phyloP scores from a whole-genome alignment of 2,113 vertebrate genomes.

The Paratilapia polleni region DNA sequence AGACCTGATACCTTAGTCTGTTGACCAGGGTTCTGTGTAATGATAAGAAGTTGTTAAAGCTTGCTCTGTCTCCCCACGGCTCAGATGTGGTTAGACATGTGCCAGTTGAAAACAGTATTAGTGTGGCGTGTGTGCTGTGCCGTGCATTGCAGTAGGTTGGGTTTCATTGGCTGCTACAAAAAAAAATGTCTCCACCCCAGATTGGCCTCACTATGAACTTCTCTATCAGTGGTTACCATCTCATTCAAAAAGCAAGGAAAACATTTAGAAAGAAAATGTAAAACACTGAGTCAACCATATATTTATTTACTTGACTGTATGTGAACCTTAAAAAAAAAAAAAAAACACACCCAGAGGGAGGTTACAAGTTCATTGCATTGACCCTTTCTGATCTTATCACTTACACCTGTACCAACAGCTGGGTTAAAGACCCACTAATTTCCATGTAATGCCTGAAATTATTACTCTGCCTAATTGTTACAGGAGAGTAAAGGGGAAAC shows the following conservation, averaged over 20 bases:
- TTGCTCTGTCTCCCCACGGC: conserved; percentile 51
- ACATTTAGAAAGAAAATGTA: not conserved
- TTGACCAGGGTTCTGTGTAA: conserved; percentile 81
- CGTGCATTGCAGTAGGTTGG: conserved; percentile 55
- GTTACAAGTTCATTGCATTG: conserved; percentile 65
- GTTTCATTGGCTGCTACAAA: conserved; percentile 74
- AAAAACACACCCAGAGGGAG: not conserved
- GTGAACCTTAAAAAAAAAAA: not conserved
- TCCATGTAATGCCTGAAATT: conserved; percentile 92
- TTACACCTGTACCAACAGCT: conserved; percentile 80
- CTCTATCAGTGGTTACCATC: conserved; percentile 8
- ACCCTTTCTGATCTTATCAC: conserved; percentile 75
- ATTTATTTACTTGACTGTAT: not conserved
- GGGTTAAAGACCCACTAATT: conserved; percentile 90
- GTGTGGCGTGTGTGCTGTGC: conserved; percentile 67
- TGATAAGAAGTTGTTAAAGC: conserved; percentile 77
- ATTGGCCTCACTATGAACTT: conserved; percentile 47
- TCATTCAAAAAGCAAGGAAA: conserved; percentile 20
- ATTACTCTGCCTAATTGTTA: conserved; percentile 93
- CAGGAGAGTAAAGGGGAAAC: conserved; percentile 79
- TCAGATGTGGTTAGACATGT: conserved; percentile 66
- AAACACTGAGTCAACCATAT: not conserved
- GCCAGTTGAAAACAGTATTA: conserved; percentile 70
- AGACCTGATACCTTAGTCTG: conserved; percentile 80
- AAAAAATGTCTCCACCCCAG: conserved; percentile 70